A percentile compares a stretch with the other conserved stretches of the same genome.
These are phyloP conservation scores for Dichetophora obliterata DNA, from an alignment of 2,888 invertebrate genomes.

Conservation along the genomic window DNA sequence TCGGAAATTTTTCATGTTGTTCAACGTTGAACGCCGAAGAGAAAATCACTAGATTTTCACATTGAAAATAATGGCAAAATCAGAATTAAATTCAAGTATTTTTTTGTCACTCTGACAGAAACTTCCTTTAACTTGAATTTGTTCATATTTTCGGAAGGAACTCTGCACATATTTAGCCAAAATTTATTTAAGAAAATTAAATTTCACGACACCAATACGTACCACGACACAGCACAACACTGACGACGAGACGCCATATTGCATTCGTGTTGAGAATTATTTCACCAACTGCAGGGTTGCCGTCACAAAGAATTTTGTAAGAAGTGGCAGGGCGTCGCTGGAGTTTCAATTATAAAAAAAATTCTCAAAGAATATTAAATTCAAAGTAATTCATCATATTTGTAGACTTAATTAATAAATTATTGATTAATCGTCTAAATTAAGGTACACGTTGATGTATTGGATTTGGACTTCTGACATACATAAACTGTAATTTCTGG, in stretches of 20 bases:
- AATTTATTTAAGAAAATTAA: slow-evolving; percentile 6
- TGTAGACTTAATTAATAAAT: too few relatives aligned
- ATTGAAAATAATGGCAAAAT: background rate
- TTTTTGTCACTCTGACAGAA: background rate
- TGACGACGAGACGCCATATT: slow-evolving; percentile 95
- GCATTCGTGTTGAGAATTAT: slow-evolving; percentile 64
- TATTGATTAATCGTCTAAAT: too few relatives aligned
- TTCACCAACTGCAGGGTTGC: slow-evolving; percentile 26
- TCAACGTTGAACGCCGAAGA: slow-evolving; percentile 40
- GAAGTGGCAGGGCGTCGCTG: too few relatives aligned
- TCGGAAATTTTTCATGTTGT: slow-evolving; percentile 29
- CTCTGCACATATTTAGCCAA: background rate
- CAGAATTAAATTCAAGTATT: background rate
- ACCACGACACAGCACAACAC: slow-evolving; percentile 90
- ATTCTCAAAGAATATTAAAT: too few relatives aligned
- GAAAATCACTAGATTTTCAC: slow-evolving; percentile 34
- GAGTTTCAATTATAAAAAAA: too few relatives aligned
- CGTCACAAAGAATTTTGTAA: background rate
- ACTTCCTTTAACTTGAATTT: background rate
- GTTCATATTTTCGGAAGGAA: background rate
- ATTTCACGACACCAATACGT: slow-evolving; percentile 72
- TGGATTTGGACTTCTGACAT: too few relatives aligned
- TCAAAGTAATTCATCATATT: too few relatives aligned
- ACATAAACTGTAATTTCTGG: too few relatives aligned
- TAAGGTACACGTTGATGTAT: too few relatives aligned